phyloP scores from a whole-genome alignment of 2,797 vertebrate species.

The Podarcis siculus region DNA sequence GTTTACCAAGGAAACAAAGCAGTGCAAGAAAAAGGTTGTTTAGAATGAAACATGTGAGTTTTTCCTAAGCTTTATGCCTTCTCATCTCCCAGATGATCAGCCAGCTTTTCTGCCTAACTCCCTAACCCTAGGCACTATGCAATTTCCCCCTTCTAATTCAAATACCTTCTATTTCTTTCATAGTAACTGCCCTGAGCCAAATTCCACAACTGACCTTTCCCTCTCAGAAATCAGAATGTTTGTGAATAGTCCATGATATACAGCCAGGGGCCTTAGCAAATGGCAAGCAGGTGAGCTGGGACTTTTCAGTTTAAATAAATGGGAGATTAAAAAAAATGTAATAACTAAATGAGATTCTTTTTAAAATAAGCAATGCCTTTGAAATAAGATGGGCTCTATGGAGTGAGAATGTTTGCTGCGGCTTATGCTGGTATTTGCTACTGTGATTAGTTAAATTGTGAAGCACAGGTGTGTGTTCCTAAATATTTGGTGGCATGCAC shows the following conservation, averaged over 20 bases:
- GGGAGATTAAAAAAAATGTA: background rate
- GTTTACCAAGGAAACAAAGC: conserved; percentile 24
- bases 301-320: background rate
- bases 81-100: background rate
- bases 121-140: background rate
- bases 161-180: background rate
- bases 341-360: background rate
- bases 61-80: background rate
- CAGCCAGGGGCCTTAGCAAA: background rate
- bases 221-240: background rate
- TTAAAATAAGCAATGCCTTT: background rate
- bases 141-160: background rate
- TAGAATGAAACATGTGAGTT: background rate
- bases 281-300: background rate
- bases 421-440: no score
- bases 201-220: background rate
- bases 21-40: conserved; percentile 2
- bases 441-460: background rate
- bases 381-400: no score
- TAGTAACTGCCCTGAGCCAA: background rate
- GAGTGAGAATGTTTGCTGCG: background rate
- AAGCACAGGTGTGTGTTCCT: background rate
- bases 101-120: background rate
- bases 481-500: background rate
- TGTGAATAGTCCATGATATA: background rate